A percentile compares a stretch with the other conserved stretches of the same genome.
phyloP scores from a whole-genome alignment of 2,888 invertebrate genomes.

The Ctena decussata region DNA sequence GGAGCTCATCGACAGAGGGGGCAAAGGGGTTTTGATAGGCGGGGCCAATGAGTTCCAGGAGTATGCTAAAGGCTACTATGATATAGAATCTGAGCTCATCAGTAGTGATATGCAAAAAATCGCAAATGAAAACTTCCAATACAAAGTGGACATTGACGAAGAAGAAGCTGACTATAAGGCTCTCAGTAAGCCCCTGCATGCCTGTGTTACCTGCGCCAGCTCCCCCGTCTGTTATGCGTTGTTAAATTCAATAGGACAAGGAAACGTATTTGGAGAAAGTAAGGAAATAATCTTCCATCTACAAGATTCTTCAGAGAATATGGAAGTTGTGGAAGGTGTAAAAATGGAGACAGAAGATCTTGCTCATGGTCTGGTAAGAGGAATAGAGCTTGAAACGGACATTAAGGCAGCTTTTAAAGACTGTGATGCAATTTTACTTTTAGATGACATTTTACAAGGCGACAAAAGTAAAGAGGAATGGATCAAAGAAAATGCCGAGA shows the following conservation, averaged over 20 bases:
- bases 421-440: conserved; percentile 79
- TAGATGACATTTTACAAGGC: conserved; percentile 74
- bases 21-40: conserved; percentile 86
- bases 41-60: conserved; percentile 87
- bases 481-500: conserved; percentile 76
- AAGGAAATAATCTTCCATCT: conserved; percentile 81
- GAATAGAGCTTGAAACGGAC: conserved; percentile 73
- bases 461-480: conserved; percentile 73
- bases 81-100: conserved; percentile 79
- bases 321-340: conserved; percentile 74
- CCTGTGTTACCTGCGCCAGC: conserved; percentile 85
- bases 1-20: conserved; percentile 86
- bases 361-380: conserved; percentile 76
- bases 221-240: conserved; percentile 78
- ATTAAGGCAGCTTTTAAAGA: conserved; percentile 78
- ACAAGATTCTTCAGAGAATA: conserved; percentile 71
- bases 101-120: conserved; percentile 83
- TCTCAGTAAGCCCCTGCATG: conserved; percentile 78
- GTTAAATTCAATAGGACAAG: conserved; percentile 76
- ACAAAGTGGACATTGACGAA: conserved; percentile 79
- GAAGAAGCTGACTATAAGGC: conserved; percentile 76
- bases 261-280: conserved; percentile 81
- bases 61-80: conserved; percentile 85
- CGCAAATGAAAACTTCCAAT: conserved; percentile 81
- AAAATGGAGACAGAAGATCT: conserved; percentile 84